Base-by-base conservation (phyloP, 2,888 invertebrate genomes). In the Agonopterix arenella region DNA sequence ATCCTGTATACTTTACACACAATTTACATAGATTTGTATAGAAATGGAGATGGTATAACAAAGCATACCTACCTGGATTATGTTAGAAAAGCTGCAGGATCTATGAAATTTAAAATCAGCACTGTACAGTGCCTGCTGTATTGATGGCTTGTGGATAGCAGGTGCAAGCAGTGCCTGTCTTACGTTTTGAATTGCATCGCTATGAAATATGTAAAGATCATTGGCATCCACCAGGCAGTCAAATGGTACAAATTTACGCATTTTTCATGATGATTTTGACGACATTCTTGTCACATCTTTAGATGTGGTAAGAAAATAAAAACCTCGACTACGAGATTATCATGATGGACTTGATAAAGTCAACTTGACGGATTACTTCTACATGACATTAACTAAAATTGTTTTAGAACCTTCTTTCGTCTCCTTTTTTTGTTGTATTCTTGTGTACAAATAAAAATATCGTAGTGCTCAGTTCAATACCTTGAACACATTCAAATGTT, bases 31-130 rank as follows among this genome's bases (percentile, higher is more conserved):
- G 28, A 7, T 28, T 28, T 28, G 28, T 28, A 28, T 4, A 28
- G 28, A 18, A 4, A 18, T 18, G 18, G 18, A 28, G 28, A 5
- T 28, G 28, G 7, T 28, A 28, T 7, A 28, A 28, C 7, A 28
- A 28, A 28, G 7, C 28, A 37, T 37, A 36, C 11, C 9, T 42
- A 53, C 49, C 49, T 51, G 44, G 28, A 53, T 36, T 9, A 51
- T 11, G 41, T 11, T 51, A 8, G 45, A 36, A 53, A 60, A 73
- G 53, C 88, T 86, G 64, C 79, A 82, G 56, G 73, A 70, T 52
- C 85, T 73, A 51, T 86, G 88, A 54, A 75, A 88, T 56, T 64
- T 66, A 50, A 88, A 86, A 54, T 85, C 72, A 18, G 74, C 66
- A 52, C 66, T 69, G 54, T 76, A 70, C 49, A 88, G 62, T 18